These are phyloP conservation scores for Tachycineta bicolor DNA, from an alignment of 2,113 vertebrate species.

Conservation along the genomic window DNA sequence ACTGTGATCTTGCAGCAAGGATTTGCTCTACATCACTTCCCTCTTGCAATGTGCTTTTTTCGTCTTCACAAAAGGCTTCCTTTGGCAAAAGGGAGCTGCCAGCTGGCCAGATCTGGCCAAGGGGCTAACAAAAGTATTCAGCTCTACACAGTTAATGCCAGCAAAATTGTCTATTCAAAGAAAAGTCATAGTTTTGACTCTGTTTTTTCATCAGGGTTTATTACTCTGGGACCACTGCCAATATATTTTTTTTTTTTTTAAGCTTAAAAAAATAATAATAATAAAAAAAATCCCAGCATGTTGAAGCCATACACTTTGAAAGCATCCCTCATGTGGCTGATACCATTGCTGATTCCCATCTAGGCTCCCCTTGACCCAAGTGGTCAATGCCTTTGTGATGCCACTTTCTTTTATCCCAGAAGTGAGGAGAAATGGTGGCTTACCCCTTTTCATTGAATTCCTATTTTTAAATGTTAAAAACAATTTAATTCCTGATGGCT, in stretches of 20 bases:
- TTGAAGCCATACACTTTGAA: neutral
- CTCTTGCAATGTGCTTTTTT: conserved; percentile 7
- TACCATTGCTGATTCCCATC: neutral
- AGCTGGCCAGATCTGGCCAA: conserved; percentile 50
- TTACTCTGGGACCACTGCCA: conserved; percentile 20
- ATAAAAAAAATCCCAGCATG: neutral
- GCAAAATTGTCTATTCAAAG: conserved; percentile 40
- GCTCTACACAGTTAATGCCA: neutral
- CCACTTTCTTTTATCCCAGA: neutral
- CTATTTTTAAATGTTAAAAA: neutral
- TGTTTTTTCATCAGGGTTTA: neutral
- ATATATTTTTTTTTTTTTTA: neutral
- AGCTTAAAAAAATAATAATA: neutral
- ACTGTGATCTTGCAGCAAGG: conserved; percentile 28
- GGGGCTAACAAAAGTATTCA: conserved; percentile 21
- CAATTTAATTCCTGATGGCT: neutral
- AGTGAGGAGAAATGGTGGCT: neutral
- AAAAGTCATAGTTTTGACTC: conserved; percentile 15
- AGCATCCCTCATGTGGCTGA: neutral
- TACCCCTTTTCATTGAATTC: neutral
- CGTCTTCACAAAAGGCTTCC: conserved; percentile 48
- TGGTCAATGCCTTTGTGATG: neutral
- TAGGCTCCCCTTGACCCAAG: neutral
- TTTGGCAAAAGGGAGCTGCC: conserved; percentile 56
- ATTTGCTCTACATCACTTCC: conserved; percentile 28